Evolutionary conservation across 2,113 vertebrate genomes (phyloP).

Genomic region (Malurus melanocephalus): DNA sequence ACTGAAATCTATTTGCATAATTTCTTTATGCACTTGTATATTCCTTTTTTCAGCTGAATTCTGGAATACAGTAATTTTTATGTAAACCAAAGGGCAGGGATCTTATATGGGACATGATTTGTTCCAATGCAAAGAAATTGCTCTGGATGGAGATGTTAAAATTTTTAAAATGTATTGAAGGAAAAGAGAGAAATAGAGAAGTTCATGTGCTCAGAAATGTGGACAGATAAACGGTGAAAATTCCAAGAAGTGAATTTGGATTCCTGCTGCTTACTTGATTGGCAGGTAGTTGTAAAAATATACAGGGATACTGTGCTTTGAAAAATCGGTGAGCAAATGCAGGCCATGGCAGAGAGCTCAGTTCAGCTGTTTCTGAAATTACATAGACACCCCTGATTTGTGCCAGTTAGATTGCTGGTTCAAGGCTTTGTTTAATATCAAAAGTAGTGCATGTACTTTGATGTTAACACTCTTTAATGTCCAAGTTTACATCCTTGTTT

Average conservation of each 20-base stretch:
- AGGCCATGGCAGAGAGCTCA: neutral
- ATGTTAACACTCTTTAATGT: constrained; percentile 56
- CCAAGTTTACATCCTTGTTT: constrained; percentile 62
- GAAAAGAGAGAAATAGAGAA: neutral
- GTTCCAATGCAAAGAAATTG: neutral
- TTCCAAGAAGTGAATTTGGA: neutral
- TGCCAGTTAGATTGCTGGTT: constrained; percentile 27
- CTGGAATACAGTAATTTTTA: neutral
- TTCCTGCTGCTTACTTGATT: neutral
- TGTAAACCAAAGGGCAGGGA: neutral
- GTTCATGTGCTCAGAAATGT: neutral
- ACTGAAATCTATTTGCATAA: neutral
- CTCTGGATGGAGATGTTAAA: neutral
- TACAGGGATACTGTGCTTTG: neutral
- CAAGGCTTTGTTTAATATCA: constrained; percentile 54
- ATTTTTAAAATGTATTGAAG: neutral
- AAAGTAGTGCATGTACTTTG: constrained; percentile 40
- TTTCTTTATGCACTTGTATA: neutral
- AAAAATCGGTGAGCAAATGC: neutral
- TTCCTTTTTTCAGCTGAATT: neutral
- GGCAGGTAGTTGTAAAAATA: constrained; percentile 4
- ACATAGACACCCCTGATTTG: constrained; percentile 23
- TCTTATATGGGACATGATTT: neutral
- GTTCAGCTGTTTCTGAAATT: constrained; percentile 34
- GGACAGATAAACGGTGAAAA: neutral